Evolutionary conservation across 1,140 invertebrate species (phyloP), one percentile per base, ranked within the genome.

Genomic region (Mactra quadrangularis): DNA sequence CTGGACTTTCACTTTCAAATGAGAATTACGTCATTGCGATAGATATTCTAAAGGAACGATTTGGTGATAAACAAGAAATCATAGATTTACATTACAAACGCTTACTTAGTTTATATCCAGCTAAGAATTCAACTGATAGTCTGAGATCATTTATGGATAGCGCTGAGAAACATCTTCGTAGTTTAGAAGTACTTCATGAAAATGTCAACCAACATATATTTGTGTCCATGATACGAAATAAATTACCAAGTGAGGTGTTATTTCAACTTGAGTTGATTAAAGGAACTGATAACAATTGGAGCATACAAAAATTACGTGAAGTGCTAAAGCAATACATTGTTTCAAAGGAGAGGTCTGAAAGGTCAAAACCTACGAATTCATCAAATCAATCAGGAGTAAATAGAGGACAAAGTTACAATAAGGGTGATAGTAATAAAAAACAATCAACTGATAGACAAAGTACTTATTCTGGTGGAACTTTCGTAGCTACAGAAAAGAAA

Each of bases 81-180:
- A 22, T 55, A n/a, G 52, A 55, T 55, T 55, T 55, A 55, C 52
- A 55, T 22, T 55, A 55, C 17, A 22, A 55, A 55, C 17, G n/a
- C n/a, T 55, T 55, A 22, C 9, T 55, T 4, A 55, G 25, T 55
- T n/a, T 7, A 11, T 4, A 11, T n/a, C 9, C 9, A 11, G 52
- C 52, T 11, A 11, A 4, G 6, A 55, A 55, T 22, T n/a, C 9
- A 11, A 22, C n/a, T 4, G 9, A 11, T 6, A 55, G 7, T 55
- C 25, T 7, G n/a, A 15, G 52, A n/a, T 55, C 6, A n/a, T 55
- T 55, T 22, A 55, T 55, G 9, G 52, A 55, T 55, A 55, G 4
- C 6, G 52, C n/a, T 11, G 52, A 55, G n/a, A 55, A 55, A 55
- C 52, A 55, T 55, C 52, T 55, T n/a, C n/a, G 52, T 55, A 55